phyloP scores from a whole-genome alignment of 2,888 invertebrate genomes.

The Acanthosepion pharaonis region DNA sequence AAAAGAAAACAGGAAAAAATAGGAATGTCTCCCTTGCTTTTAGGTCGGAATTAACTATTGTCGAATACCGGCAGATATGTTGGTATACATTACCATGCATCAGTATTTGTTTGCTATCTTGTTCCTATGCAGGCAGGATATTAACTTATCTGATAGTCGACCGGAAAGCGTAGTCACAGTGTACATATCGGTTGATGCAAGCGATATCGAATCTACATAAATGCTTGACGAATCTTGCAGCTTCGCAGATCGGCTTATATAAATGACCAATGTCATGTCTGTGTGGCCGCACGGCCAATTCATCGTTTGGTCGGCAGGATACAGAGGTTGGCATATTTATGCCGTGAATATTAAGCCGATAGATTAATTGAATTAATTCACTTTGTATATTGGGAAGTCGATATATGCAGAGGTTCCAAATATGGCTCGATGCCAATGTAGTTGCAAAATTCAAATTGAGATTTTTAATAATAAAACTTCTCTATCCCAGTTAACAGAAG shows the following conservation, averaged over 20 bases:
- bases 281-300: background rate
- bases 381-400: background rate
- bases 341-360: background rate
- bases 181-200: background rate
- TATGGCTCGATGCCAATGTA: background rate
- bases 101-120: background rate
- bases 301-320: background rate
- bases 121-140: background rate
- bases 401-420: background rate
- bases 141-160: background rate
- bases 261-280: slow-evolving; percentile 1
- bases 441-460: background rate
- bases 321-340: background rate
- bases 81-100: background rate
- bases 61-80: background rate
- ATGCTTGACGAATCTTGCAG: background rate
- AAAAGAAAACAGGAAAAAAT: background rate
- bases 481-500: no score
- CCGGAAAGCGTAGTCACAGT: background rate
- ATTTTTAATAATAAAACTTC: background rate
- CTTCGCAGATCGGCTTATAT: background rate
- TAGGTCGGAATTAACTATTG: background rate
- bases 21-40: background rate
- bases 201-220: background rate
- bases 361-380: background rate